Evolutionary conservation across 2,113 vertebrate species (phyloP), one percentile per base, ranked within the genome.

Genomic region (Tenebrosternarchus preto): DNA sequence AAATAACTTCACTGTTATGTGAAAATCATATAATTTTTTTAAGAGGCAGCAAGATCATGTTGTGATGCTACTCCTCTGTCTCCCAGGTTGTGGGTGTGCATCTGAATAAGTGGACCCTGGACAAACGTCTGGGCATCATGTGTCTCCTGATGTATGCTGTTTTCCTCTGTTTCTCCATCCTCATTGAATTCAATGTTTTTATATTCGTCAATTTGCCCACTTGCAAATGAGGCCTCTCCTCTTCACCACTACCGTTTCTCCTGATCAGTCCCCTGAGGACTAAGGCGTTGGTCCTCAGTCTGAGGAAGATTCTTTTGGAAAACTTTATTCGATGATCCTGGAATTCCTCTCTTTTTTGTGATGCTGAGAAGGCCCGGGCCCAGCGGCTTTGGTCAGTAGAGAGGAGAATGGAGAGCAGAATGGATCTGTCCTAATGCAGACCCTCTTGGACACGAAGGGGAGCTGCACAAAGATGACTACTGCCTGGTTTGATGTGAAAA

Each of bases 161-260:
- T 91, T 99, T 99, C 93, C 92, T 99, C 86, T 97, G 96, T 88
- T 95, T 99, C 94, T 99, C 98, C 93, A 98, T 98, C 92, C 95
- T 99, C 93, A 99, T 97, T 16, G 98, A 99, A 83, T 99, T 98
- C 93, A 99, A 99, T 86, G 95, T 99, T 89, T 99, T 99, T 92
- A 99, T 94, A 36, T 99, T 98, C 67, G 97, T 99, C 92, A 99
- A 99, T 93, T 93, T 98, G 91, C 98, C 98, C 0, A 99, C 96
- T 91, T 99, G 98, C 81, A 93, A 80, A 7, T 72, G 78, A 73
- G 70, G 69, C 16, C 19, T 63, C 61, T 59, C 19, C 39, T 73
- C 20, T 36, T 31, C 15, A 61, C 36, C 31, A 63, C 55, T 60
- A 80, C 71, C 55, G 25, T 60, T 64, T 76, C 46, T 85, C 72